Percentiles rank a stretch among this genome's conserved stretches.
Evolutionary conservation across 2,113 vertebrate genomes (phyloP).

Genomic region (Chaetura pelagica): DNA sequence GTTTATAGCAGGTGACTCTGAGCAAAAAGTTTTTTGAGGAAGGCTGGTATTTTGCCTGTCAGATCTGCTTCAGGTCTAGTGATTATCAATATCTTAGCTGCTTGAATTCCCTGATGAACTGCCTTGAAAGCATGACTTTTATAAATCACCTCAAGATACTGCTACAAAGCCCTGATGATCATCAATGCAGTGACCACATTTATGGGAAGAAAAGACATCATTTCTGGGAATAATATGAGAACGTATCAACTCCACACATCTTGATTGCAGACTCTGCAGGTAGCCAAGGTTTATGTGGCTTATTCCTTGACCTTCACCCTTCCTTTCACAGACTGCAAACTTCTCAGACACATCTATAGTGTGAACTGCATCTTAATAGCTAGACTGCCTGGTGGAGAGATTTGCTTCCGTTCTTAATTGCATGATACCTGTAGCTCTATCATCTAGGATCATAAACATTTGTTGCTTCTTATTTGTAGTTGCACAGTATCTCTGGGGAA

Average conservation of each 20-base stretch:
- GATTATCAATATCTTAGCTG: constrained; percentile 59
- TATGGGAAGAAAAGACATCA: constrained; percentile 38
- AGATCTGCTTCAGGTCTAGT: constrained; percentile 39
- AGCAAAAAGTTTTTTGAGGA: constrained; percentile 26
- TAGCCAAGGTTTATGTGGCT: constrained; percentile 52
- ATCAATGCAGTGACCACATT: constrained; percentile 33
- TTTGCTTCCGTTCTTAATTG: constrained; percentile 9
- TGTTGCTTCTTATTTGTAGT: neutral
- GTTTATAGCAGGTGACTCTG: constrained; percentile 21
- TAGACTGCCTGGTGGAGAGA: neutral
- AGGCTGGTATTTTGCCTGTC: constrained; percentile 33
- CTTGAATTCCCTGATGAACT: constrained; percentile 53
- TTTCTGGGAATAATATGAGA: constrained; percentile 39
- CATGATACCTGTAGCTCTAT: neutral
- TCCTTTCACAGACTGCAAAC: constrained; percentile 22
- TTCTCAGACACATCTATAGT: neutral
- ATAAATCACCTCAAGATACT: constrained; percentile 29
- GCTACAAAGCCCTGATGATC: constrained; percentile 27
- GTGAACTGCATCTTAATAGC: constrained; percentile 53
- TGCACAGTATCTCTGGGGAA: neutral
- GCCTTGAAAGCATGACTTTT: constrained; percentile 21
- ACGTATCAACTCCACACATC: constrained; percentile 42
- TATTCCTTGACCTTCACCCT: constrained; percentile 58
- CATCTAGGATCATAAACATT: neutral
- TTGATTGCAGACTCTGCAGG: constrained; percentile 60